phyloP scores from a whole-genome alignment of 1,140 invertebrate species.

The Trichonephila inaurata region DNA sequence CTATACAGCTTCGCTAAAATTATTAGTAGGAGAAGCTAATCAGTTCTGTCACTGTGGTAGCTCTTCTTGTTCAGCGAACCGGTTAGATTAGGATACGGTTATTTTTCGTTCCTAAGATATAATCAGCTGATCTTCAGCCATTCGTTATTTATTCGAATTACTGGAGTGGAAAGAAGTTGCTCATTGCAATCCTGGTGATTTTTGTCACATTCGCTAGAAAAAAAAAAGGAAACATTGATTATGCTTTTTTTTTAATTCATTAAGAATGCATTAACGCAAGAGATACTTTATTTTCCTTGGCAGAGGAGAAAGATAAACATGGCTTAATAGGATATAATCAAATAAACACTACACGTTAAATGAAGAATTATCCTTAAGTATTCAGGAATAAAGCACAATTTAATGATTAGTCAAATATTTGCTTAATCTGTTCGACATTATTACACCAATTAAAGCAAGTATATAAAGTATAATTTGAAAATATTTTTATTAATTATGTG shows the following conservation, averaged over 20 bases:
- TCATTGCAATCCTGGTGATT: not conserved
- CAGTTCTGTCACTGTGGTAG: not conserved
- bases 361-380: no score
- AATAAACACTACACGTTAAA: not conserved
- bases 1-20: not conserved
- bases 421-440: no score
- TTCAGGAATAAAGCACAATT: no score
- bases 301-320: not conserved
- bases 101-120: not conserved
- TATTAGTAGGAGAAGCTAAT: not conserved
- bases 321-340: not conserved
- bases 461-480: no score
- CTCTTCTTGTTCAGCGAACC: not conserved
- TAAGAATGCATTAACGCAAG: not conserved
- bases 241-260: not conserved
- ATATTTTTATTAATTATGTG: no score
- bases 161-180: not conserved
- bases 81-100: not conserved
- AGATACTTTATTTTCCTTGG: no score
- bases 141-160: constrained; percentile 16
- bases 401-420: no score
- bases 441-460: no score
- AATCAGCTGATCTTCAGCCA: constrained; percentile 18
- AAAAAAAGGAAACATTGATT: not conserved
- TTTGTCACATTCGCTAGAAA: not conserved